A percentile compares a stretch with the other conserved stretches of the same genome.
Conservation (phyloP, 2,797 vertebrate species). For the Rhinatrema bivittatum region DNA sequence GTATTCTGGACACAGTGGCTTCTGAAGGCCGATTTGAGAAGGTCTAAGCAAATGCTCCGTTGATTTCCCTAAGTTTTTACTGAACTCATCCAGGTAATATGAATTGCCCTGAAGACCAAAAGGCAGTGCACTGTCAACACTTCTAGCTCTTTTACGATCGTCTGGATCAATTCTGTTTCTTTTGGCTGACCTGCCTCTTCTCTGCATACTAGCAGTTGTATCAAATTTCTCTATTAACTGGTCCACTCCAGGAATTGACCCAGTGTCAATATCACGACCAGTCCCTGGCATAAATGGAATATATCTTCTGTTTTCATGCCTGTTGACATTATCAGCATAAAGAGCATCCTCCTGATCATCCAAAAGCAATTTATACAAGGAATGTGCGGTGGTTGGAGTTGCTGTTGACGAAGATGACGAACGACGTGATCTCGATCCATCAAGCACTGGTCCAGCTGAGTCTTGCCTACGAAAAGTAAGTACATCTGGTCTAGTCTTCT, state of each 20-base stretch:
- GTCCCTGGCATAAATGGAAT: constrained; percentile 90
- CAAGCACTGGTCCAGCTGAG: constrained; percentile 69
- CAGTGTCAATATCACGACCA: constrained; percentile 89
- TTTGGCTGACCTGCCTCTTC: constrained; percentile 76
- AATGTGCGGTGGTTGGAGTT: constrained; percentile 58
- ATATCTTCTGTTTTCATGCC: constrained; percentile 90
- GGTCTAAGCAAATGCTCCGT: constrained; percentile 77
- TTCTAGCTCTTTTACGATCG: constrained; percentile 84
- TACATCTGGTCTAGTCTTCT: constrained; percentile 69
- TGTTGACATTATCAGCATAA: constrained; percentile 83
- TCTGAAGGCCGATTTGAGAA: constrained; percentile 68
- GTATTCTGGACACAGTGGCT: constrained; percentile 25
- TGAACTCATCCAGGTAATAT: constrained; percentile 53
- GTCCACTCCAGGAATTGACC: constrained; percentile 79
- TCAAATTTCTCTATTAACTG: constrained; percentile 92
- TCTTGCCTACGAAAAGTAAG: constrained; percentile 80
- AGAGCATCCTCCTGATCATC: constrained; percentile 83
- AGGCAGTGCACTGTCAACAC: constrained; percentile 78
- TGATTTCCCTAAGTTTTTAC: constrained; percentile 62
- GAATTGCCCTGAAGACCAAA: constrained; percentile 52
- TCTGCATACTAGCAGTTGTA: constrained; percentile 60
- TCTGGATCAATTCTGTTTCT: constrained; percentile 79
- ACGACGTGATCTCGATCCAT: constrained; percentile 66
- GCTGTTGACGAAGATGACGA: constrained; percentile 68
- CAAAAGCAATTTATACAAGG: constrained; percentile 49